Evolutionary conservation across 2,113 vertebrate genomes (phyloP).

Genomic region (Pristiophorus japonicus): DNA sequence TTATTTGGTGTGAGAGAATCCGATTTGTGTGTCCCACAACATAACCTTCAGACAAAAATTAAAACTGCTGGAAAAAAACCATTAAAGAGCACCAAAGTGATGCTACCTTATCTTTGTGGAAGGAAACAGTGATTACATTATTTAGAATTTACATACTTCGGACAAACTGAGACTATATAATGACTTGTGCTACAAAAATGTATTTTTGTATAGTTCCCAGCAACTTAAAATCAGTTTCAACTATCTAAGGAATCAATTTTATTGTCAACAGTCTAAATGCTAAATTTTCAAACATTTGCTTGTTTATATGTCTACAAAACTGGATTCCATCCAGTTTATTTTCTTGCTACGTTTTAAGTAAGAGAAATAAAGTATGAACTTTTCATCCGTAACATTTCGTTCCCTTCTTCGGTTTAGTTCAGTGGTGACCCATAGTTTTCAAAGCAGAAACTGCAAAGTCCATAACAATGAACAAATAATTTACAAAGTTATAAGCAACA

Average conservation of each 20-base stretch:
- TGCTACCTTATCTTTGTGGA: neutral
- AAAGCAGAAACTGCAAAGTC: neutral
- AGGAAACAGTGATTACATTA: neutral
- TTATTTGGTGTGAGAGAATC: neutral
- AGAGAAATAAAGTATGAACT: neutral
- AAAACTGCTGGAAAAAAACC: neutral
- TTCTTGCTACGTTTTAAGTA: neutral
- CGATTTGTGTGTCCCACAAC: constrained; percentile 4
- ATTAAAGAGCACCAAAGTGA: too few relatives aligned
- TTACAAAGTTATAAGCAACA: neutral
- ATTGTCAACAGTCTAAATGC: neutral
- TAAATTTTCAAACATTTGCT: neutral
- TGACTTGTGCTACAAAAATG: neutral
- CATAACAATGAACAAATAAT: neutral
- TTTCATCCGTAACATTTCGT: neutral
- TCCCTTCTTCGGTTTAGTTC: neutral
- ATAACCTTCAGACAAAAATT: neutral
- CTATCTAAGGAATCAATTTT: neutral
- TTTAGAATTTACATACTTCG: neutral
- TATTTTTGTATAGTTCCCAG: neutral
- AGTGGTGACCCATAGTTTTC: neutral
- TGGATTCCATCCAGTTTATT: neutral
- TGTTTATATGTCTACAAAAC: neutral
- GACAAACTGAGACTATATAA: neutral
- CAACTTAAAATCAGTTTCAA: neutral